Evolutionary conservation across 2,113 vertebrate species (phyloP), one percentile per base, ranked within the genome.

Genomic region (Bos taurus): DNA sequence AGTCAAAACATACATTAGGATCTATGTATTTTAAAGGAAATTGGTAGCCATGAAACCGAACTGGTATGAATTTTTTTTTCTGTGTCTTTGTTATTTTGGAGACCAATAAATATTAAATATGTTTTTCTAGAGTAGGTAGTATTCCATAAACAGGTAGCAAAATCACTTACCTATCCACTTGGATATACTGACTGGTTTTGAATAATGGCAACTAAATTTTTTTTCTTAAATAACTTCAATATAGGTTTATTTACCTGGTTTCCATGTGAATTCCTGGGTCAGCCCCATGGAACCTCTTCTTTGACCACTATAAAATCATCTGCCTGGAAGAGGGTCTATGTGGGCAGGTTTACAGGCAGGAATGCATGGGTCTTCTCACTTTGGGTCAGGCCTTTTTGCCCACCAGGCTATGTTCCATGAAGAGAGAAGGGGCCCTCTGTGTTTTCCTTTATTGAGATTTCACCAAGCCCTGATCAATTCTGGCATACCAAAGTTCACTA

Each of bases 21-120:
- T 67, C 54, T 92, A 59, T 88, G n/a, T 83, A 90, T 91, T 97
- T 91, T 82, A 56, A 89, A 54, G 88, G 64, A 60, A 95, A 82
- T 25, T n/a, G 26, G 25, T 13, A 92, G 78, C 90, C 23, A 52
- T 81, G 88, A 88, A 43, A 77, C 43, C 88, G 86, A 96, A 59
- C 19, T 10, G 1, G 7, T 10, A 25, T 91, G 59, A 92, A 71
- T 6, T 62, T 52, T 46, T 90, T 92, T 86, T 60, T 60, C 85
- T 87, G 11, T 19, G 8, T 88, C 30, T 82, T 90, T 88, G 16
- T 84, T 95, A 82, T 36, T 96, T 97, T 95, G 36, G 36, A 97
- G 80, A 86, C 56, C 48, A 91, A 19, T 33, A 10, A 88, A 59
- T 82, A 62, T 13, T 88, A 83, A 96, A 4, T 17, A 64, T 82